These are phyloP conservation scores for Nesoenas mayeri DNA, from an alignment of 2,113 vertebrate genomes.

Conservation along the genomic window DNA sequence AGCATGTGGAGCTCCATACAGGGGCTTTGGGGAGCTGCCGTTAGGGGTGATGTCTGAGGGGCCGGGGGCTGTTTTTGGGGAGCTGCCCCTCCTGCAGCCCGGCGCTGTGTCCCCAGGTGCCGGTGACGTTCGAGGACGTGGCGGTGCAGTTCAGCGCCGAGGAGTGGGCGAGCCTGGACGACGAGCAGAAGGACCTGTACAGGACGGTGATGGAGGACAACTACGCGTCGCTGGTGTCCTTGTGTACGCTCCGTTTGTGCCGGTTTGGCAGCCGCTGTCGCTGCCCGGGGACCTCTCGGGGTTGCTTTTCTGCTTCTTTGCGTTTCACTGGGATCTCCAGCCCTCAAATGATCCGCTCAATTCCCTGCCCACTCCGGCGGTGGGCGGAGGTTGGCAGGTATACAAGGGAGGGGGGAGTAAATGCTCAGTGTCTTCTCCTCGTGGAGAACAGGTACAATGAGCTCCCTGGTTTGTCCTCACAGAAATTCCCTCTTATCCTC, in stretches of 20 bases:
- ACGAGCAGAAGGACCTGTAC: conserved; percentile 69
- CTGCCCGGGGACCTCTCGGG: neutral
- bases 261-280: neutral
- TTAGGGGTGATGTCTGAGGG: neutral
- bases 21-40: too few relatives aligned
- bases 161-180: conserved; percentile 68
- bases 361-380: neutral
- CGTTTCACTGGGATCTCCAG: neutral
- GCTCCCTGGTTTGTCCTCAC: neutral
- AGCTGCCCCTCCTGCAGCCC: neutral
- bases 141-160: conserved; percentile 53
- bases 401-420: neutral
- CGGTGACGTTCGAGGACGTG: conserved; percentile 56
- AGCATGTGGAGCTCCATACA: neutral
- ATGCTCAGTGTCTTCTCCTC: neutral
- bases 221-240: conserved; percentile 70
- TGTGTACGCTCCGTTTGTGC: conserved; percentile 60
- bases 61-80: neutral
- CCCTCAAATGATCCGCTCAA: neutral
- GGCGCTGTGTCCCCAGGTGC: conserved; percentile 14
- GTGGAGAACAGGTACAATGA: neutral
- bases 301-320: neutral
- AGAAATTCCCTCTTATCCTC: neutral
- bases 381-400: neutral
- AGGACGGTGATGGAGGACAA: conserved; percentile 68